A percentile compares a stretch with the other conserved stretches of the same genome.
These are phyloP conservation scores for Stigmatopora nigra DNA, from an alignment of 2,113 vertebrate species.

Conservation along the genomic window DNA sequence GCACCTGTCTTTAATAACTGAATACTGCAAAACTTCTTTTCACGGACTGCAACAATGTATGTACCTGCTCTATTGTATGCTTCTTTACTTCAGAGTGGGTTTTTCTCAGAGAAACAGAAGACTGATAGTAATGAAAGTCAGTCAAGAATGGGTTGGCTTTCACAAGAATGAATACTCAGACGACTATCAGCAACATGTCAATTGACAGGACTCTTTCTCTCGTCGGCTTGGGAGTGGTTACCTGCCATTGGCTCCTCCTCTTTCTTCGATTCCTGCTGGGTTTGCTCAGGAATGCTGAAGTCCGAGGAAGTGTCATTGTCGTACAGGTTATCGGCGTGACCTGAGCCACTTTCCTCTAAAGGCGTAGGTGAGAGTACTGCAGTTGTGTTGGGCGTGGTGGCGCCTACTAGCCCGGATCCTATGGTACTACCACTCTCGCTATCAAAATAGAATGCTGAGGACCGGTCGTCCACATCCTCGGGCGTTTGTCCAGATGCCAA, in stretches of 20 bases:
- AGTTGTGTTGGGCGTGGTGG: constrained; percentile 37
- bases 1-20: neutral
- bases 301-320: constrained; percentile 94
- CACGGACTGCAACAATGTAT: neutral
- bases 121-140: neutral
- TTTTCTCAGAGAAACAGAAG: neutral
- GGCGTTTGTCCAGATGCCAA: constrained; percentile 31
- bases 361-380: constrained; percentile 55
- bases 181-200: neutral
- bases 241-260: constrained; percentile 75
- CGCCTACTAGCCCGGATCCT: constrained; percentile 22
- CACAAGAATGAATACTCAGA: neutral
- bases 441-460: constrained; percentile 72
- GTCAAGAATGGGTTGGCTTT: neutral
- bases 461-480: constrained; percentile 51
- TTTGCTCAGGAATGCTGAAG: constrained; percentile 86
- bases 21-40: neutral
- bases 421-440: constrained; percentile 60
- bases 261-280: constrained; percentile 70
- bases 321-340: constrained; percentile 81
- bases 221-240: constrained; percentile 65
- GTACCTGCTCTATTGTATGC: too few relatives aligned
- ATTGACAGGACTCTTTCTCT: neutral
- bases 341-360: constrained; percentile 86
- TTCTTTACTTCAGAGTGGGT: too few relatives aligned